Conservation (phyloP, 2,888 invertebrate genomes). For the Morpho achilles region DNA sequence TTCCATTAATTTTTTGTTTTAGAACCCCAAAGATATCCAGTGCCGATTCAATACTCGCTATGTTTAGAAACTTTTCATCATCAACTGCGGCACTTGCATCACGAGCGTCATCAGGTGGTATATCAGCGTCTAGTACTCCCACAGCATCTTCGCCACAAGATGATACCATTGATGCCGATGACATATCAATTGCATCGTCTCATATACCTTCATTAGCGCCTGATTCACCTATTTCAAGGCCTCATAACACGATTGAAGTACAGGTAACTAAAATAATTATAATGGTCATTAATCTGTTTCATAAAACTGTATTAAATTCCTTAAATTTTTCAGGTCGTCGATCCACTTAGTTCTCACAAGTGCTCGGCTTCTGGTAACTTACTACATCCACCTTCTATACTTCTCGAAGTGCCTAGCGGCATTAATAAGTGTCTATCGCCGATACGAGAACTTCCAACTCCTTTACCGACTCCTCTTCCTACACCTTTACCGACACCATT, state of each 20-base stretch:
- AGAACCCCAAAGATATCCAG: constrained; percentile 84
- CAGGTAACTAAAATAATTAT: constrained; percentile 44
- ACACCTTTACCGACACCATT: constrained; percentile 85
- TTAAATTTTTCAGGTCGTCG: constrained; percentile 75
- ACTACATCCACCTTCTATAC: constrained; percentile 86
- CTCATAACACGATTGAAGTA: constrained; percentile 69
- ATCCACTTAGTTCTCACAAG: constrained; percentile 84
- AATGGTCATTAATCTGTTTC: no score
- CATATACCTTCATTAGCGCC: constrained; percentile 76
- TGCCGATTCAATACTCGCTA: constrained; percentile 88
- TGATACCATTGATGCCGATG: constrained; percentile 84
- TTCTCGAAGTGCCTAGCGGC: constrained; percentile 86
- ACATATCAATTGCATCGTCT: constrained; percentile 85
- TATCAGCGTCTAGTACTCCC: constrained; percentile 85
- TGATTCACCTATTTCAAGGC: constrained; percentile 80
- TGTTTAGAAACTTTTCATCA: constrained; percentile 87
- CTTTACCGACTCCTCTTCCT: constrained; percentile 80
- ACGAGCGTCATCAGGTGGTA: constrained; percentile 80
- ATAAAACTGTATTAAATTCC: constrained; percentile 3
- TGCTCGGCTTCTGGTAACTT: constrained; percentile 77
- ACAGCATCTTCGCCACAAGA: constrained; percentile 88
- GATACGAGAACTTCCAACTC: constrained; percentile 87
- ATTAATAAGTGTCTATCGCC: constrained; percentile 89
- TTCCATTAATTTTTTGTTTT: constrained; percentile 30
- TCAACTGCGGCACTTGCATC: constrained; percentile 81